Conservation (phyloP, 2,888 invertebrate species). For the Tinea semifulvella region DNA sequence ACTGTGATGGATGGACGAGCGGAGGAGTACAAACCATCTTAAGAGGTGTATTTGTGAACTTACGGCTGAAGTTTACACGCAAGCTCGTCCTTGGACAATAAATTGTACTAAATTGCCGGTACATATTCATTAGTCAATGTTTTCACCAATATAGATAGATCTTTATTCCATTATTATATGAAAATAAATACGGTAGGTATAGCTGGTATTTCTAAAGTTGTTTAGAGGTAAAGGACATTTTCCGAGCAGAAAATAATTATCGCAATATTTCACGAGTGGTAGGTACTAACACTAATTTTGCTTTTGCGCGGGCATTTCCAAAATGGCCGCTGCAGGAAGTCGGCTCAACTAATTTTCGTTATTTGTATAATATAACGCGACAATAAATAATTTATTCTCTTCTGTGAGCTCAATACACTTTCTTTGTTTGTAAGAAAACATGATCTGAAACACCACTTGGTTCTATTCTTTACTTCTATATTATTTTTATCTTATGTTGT, state of each 20-base stretch:
- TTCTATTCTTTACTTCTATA: not conserved
- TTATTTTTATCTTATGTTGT: too few relatives aligned
- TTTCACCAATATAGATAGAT: too few relatives aligned
- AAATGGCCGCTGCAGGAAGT: constrained; percentile 1
- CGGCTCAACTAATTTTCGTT: constrained; percentile 9
- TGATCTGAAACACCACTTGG: not conserved
- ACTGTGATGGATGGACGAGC: too few relatives aligned
- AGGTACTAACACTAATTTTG: constrained; percentile 6
- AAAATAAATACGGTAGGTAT: not conserved
- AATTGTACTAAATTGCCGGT: too few relatives aligned
- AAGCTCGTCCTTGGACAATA: too few relatives aligned
- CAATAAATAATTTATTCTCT: constrained; percentile 12
- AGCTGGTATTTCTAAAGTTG: not conserved
- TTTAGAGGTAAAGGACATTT: constrained; percentile 2
- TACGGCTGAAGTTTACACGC: too few relatives aligned
- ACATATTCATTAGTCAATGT: too few relatives aligned
- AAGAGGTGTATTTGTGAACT: too few relatives aligned
- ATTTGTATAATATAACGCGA: constrained; percentile 12
- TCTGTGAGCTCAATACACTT: constrained; percentile 4
- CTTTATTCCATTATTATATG: too few relatives aligned
- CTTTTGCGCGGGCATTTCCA: constrained; percentile 2
- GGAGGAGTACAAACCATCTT: too few relatives aligned
- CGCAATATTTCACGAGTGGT: constrained; percentile 9
- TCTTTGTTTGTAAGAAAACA: constrained; percentile 6
- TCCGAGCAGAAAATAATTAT: constrained; percentile 7